Percentiles rank a stretch among this genome's conserved stretches.
Evolutionary conservation across 2,888 invertebrate genomes (phyloP).

Genomic region (Myathropa florea): DNA sequence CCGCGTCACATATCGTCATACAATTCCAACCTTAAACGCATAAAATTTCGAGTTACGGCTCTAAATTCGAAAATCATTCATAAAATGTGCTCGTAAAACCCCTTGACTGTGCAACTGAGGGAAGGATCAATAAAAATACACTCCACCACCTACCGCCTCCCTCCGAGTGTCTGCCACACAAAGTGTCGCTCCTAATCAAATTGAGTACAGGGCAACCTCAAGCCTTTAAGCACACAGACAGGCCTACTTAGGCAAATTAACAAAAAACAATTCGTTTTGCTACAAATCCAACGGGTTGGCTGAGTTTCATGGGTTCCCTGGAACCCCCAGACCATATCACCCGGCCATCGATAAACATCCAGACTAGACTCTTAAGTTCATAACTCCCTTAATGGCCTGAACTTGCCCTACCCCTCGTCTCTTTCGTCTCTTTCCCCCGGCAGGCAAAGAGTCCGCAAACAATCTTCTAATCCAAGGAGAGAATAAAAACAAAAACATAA

Average conservation of each 20-base stretch:
- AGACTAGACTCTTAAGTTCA: conserved; percentile 6
- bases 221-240: neutral
- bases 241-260: neutral
- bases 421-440: neutral
- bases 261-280: neutral
- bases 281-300: neutral
- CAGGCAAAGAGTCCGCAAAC: neutral
- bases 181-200: neutral
- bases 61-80: conserved; percentile 9
- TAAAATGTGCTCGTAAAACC: neutral
- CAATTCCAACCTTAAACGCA: neutral
- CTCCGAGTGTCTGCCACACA: neutral
- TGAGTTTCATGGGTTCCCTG: neutral
- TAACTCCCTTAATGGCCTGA: conserved; percentile 12
- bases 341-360: conserved; percentile 1
- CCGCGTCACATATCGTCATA: neutral
- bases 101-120: neutral
- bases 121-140: neutral
- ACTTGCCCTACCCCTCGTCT: conserved; percentile 16
- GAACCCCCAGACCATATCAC: neutral
- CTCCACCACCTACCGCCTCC: neutral
- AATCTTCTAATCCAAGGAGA: no score
- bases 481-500: conserved; percentile 29
- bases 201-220: neutral
- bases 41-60: neutral